phyloP scores from a whole-genome alignment of 64 coral and sea anemone species.

The Pocillopora verrucosa region DNA sequence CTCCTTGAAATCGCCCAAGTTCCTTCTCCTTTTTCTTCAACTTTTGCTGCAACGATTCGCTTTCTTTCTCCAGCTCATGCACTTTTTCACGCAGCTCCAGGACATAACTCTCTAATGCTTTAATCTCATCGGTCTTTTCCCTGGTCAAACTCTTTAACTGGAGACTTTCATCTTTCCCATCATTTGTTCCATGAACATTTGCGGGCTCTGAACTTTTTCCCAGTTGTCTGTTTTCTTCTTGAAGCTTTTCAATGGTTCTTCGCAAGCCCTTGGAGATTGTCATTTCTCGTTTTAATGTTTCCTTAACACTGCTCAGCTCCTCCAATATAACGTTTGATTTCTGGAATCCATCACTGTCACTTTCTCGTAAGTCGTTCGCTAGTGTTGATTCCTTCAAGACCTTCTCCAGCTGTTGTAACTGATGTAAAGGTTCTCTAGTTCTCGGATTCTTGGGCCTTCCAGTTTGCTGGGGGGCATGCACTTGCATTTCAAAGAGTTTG shows the following conservation, averaged over 20 bases:
- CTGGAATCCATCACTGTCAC: neutral
- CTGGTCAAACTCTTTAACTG: neutral
- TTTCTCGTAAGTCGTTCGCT: neutral
- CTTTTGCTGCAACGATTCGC: conserved; percentile 4
- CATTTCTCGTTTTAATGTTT: conserved; percentile 14
- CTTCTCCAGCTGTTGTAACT: neutral
- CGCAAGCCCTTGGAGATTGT: conserved; percentile 9
- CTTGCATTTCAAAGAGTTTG: neutral
- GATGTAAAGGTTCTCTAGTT: neutral
- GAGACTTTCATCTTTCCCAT: too few species aligned
- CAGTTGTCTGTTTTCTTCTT: neutral
- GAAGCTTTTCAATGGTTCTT: conserved; percentile 15
- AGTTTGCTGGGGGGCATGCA: neutral
- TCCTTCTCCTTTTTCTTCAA: conserved; percentile 11
- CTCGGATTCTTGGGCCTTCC: neutral
- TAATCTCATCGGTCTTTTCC: neutral
- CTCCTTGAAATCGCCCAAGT: neutral
- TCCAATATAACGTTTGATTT: neutral
- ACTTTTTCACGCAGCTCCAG: conserved; percentile 8
- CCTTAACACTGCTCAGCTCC: neutral
- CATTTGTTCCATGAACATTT: neutral
- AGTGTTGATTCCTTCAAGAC: neutral
- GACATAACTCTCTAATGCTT: neutral
- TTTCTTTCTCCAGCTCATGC: conserved; percentile 15
- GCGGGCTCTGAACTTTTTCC: neutral